phyloP scores from a whole-genome alignment of 64 coral and sea anemone species.

The Stichodactyla mertensii region DNA sequence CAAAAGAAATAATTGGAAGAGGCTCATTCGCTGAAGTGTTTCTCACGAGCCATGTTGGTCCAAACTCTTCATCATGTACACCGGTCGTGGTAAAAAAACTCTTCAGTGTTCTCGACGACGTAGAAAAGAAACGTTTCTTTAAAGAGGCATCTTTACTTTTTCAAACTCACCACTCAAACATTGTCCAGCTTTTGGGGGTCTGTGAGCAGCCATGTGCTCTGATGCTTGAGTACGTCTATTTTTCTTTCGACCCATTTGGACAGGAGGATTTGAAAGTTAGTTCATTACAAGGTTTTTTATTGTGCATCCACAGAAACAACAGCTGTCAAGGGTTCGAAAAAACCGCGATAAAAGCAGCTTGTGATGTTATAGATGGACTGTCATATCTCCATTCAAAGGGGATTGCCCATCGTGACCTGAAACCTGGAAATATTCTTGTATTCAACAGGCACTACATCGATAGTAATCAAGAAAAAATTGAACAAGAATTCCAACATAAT shows the following conservation, averaged over 20 bases:
- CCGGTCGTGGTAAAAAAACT: neutral
- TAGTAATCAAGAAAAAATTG: neutral
- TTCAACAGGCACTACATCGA: slow-evolving; percentile 37
- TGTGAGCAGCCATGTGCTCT: slow-evolving; percentile 18
- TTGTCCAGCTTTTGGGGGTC: neutral
- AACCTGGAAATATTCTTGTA: slow-evolving; percentile 26
- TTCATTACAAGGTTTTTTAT: slow-evolving; percentile 14
- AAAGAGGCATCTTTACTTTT: neutral
- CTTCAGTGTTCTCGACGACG: neutral
- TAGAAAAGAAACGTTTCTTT: neutral
- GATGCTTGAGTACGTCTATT: slow-evolving; percentile 31
- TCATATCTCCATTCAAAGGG: slow-evolving; percentile 11
- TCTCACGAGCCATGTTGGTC: neutral
- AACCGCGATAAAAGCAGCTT: neutral
- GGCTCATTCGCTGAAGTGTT: neutral
- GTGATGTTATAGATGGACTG: slow-evolving; percentile 10
- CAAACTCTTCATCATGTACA: neutral
- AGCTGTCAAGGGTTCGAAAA: slow-evolving; percentile 18
- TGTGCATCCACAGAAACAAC: neutral
- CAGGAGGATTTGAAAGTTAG: neutral
- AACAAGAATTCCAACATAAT: neutral
- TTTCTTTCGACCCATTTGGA: slow-evolving; percentile 39
- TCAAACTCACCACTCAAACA: neutral
- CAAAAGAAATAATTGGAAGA: too few species aligned
- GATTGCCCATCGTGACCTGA: slow-evolving; percentile 27